Evolutionary conservation across 1,140 invertebrate genomes (phyloP).

Genomic region (Ruditapes philippinarum): DNA sequence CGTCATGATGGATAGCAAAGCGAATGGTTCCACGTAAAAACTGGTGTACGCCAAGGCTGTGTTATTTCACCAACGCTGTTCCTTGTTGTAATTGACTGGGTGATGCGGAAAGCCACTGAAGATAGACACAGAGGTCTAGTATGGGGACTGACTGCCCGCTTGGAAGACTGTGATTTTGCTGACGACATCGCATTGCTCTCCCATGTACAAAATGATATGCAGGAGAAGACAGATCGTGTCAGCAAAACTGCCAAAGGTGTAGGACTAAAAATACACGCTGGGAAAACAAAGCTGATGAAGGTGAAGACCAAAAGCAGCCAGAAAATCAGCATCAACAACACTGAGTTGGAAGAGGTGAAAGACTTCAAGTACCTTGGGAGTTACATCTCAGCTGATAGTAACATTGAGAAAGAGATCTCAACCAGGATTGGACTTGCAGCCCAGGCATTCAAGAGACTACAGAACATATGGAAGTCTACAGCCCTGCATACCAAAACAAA

Average conservation of each 20-base stretch:
- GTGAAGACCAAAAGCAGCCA: slow-evolving; percentile 12
- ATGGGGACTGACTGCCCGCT: slow-evolving; percentile 49
- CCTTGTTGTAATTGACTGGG: slow-evolving; percentile 67
- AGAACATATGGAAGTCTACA: slow-evolving; percentile 2
- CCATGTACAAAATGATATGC: slow-evolving; percentile 56
- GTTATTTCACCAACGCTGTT: no score
- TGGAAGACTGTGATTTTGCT: slow-evolving; percentile 73
- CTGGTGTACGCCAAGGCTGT: no score
- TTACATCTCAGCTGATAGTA: background rate
- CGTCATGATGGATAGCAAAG: slow-evolving; percentile 36
- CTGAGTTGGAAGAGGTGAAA: background rate
- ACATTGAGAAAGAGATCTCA: background rate
- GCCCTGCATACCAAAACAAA: background rate
- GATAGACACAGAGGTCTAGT: slow-evolving; percentile 55
- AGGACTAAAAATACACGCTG: slow-evolving; percentile 28
- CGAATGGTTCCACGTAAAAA: slow-evolving; percentile 35
- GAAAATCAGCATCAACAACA: slow-evolving; percentile 8
- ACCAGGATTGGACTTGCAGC: background rate
- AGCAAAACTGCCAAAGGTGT: background rate
- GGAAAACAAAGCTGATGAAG: slow-evolving; percentile 64
- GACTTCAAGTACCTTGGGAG: background rate
- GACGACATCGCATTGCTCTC: slow-evolving; percentile 67
- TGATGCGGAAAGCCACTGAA: slow-evolving; percentile 63
- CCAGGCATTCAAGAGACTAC: background rate
- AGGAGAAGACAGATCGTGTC: slow-evolving; percentile 59